These are phyloP conservation scores for Tanypteryx hageni DNA, from an alignment of 2,888 invertebrate species.

Conservation along the genomic window DNA sequence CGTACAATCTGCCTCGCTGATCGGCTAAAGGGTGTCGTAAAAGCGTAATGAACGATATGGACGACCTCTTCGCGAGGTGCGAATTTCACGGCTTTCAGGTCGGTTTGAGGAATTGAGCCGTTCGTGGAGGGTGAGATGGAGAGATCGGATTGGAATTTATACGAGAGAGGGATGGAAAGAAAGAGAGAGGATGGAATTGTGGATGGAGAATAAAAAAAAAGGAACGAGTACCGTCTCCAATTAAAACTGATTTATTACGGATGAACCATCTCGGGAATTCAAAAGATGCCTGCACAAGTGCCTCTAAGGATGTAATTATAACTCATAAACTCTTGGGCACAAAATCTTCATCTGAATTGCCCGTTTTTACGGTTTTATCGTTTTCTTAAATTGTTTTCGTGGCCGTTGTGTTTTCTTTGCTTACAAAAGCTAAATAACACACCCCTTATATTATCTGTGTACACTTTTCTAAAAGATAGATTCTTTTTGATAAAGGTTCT, in stretches of 20 bases:
- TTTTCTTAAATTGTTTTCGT: too few species aligned
- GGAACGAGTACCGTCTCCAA: background rate
- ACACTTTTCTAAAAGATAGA: too few species aligned
- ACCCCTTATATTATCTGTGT: too few species aligned
- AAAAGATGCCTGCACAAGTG: background rate
- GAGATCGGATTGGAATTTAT: background rate
- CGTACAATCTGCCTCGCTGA: background rate
- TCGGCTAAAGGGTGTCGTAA: background rate
- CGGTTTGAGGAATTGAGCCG: background rate
- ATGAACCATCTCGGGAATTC: background rate
- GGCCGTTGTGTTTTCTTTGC: too few species aligned
- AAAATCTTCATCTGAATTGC: background rate
- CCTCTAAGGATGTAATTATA: background rate
- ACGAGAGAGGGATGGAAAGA: background rate
- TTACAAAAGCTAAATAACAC: too few species aligned
- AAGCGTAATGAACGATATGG: background rate
- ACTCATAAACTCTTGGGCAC: background rate
- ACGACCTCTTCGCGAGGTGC: background rate
- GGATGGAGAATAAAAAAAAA: background rate
- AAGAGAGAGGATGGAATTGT: background rate
- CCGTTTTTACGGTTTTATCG: too few species aligned
- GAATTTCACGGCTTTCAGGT: background rate
- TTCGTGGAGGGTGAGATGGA: background rate
- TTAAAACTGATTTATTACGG: slow-evolving; percentile 28
- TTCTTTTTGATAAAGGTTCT: too few species aligned